Base-by-base conservation (phyloP, 2,113 vertebrate genomes). In the Hystrix brachyura region DNA sequence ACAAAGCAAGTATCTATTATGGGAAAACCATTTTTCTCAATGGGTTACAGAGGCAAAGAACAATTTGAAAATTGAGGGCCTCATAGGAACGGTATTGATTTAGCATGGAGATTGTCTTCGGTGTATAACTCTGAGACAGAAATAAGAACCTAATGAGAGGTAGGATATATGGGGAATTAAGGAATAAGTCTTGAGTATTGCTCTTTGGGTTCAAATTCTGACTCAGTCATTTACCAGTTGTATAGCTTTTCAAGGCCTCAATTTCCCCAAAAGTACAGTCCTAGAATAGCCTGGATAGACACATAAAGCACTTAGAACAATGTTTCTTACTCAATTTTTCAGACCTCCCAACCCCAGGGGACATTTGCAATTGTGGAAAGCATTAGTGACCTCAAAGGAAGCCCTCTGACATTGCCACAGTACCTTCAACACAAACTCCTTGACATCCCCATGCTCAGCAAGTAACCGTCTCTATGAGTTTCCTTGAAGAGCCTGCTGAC, bases 11-110 rank as follows among this genome's bases (percentile, higher is more conserved):
- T 87, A 21, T 60, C 76, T 95, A 92, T 84, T 94, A 92, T 25
- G 21, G 43, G 62, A 69, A 82, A 97, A 94, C 38, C 48, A 81
- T 76, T 59, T 95, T 92, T 88, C 46, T 95, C 60, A 93, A 88
- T 53, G 92, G 76, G 38, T 59, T 96, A 90, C 74, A 79, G 64
- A 90, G 34, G 34, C 81, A 90, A 94, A 90, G 59, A 64, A 23
- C 82, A 94, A 92, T 92, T 90, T 96, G 93, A 95, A 97, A 97
- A 96, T 76, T 84, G 81, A 96, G 27, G 46, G 17, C n/a, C 21
- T 94, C 19, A 5, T 29, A 59, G 59, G 81, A 92, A 84, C 34
- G 83, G 67, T 80, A 76, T 81, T 94, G 83, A 95, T 74, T 90
- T 15, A 92, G 18, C 27, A 43, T 91, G n/a, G 46, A 96, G 90